These are phyloP conservation scores for Plestiodon gilberti DNA, from an alignment of 2,113 vertebrate genomes.

Conservation along the genomic window DNA sequence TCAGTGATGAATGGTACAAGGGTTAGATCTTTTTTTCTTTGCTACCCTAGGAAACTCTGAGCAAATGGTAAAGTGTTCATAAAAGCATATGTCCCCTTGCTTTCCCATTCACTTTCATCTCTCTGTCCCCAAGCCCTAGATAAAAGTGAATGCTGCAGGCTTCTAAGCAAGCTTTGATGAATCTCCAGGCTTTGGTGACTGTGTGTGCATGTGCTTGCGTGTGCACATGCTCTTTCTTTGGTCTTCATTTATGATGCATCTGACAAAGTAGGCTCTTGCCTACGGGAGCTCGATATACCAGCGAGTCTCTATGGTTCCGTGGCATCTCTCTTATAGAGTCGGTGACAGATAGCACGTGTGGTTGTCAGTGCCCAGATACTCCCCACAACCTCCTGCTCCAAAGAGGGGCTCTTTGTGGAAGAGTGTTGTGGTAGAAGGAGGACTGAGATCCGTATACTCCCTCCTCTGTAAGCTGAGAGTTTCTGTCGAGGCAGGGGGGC, in stretches of 20 bases:
- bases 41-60: neutral
- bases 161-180: conserved; percentile 29
- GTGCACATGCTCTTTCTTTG: no score
- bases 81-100: conserved; percentile 7
- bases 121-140: conserved; percentile 13
- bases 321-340: neutral
- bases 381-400: neutral
- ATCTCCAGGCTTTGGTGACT: neutral
- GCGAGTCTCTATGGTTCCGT: neutral
- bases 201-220: neutral
- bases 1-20: neutral
- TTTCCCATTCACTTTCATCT: conserved; percentile 17
- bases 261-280: neutral
- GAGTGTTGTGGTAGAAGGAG: neutral
- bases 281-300: neutral
- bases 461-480: neutral
- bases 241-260: neutral
- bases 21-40: neutral
- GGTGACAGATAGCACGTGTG: neutral
- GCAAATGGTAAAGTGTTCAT: conserved; percentile 10
- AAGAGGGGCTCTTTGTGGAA: neutral
- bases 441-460: neutral
- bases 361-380: neutral
- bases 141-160: conserved; percentile 36
- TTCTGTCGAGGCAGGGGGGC: conserved; percentile 7